Evolutionary conservation across 2,113 vertebrate species (phyloP), one percentile per base, ranked within the genome.

Genomic region (Stegastes partitus): DNA sequence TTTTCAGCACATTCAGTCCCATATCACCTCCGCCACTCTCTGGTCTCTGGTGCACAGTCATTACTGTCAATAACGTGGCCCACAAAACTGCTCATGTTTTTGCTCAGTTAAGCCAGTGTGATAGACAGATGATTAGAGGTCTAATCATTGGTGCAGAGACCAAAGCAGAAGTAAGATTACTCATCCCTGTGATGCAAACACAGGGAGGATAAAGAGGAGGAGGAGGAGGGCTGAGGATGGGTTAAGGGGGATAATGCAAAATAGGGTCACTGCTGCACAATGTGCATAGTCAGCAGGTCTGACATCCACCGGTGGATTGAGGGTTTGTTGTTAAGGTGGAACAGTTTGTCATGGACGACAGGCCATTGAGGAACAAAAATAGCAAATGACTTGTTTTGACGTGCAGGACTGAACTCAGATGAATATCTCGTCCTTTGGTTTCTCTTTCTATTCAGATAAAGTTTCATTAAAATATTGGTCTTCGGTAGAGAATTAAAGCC

Each of bases 281-380:
- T 31, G 26, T 82, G 69, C 68, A 11, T 15, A 10, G 75, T 88
- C 82, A 86, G 88, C 87, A 84, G 42, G 44, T 74, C 56, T 63
- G 57, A 58, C 57, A 76, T 47, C 58, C 25, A 49, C 21, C 26
- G 23, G 67, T 50, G 42, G 57, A 68, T 23, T 77, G 21, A 68
- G 12, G 42, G 9, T 22, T 25, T 42, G 47, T 54, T 65, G n/a
- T 34, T 50, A 55, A 49, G 64, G 58, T 54, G 63, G 23, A 45
- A 22, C 44, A 61, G 68, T 65, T 61, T 68, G 11, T 68, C 31
- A 73, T n/a, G 31, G 19, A 23, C 54, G 44, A 74, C 26, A 51
- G 15, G 11, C 26, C 9, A 42, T 19, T 3, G 6, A 11, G 21
- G 45, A 67, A 12, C 5, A 26, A 28, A 50, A 44, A 26, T 26